phyloP scores from a whole-genome alignment of 35 echinoderm and acorn worm species.

The Strongylocentrotus purpuratus region DNA sequence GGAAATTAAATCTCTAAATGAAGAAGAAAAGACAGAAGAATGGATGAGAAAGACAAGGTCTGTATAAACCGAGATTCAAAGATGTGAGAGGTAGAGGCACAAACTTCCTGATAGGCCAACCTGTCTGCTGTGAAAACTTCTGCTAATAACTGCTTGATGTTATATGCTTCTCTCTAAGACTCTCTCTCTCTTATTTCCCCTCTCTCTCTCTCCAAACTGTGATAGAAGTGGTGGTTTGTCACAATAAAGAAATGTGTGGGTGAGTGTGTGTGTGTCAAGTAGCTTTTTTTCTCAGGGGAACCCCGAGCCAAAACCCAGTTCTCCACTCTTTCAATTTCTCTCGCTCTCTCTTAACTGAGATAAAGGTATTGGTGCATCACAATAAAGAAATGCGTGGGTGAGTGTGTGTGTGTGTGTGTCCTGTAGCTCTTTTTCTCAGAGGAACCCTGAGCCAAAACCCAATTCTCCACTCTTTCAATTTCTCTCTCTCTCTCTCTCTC shows the following conservation, averaged over 20 bases:
- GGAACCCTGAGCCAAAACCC: too few species aligned
- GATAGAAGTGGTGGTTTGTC: background rate
- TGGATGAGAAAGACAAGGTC: background rate
- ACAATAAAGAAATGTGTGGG: background rate
- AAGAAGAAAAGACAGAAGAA: background rate
- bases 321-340: too few species aligned
- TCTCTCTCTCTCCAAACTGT: background rate
- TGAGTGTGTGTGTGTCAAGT: background rate
- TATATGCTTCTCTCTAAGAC: background rate
- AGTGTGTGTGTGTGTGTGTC: too few species aligned
- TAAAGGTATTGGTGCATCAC: too few species aligned
- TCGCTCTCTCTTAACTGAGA: too few species aligned
- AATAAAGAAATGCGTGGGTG: too few species aligned
- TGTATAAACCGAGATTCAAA: background rate
- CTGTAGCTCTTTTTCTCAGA: too few species aligned
- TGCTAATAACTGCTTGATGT: background rate
- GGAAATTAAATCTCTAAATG: background rate
- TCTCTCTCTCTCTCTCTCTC: background rate
- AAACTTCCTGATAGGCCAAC: background rate
- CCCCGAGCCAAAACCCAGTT: too few species aligned
- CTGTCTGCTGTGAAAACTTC: background rate
- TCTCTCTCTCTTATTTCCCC: background rate
- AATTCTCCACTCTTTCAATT: too few species aligned
- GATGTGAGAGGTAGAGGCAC: background rate
- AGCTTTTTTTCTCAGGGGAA: background rate